Conservation (phyloP, 2,797 vertebrate genomes). For the Characodon lateralis region DNA sequence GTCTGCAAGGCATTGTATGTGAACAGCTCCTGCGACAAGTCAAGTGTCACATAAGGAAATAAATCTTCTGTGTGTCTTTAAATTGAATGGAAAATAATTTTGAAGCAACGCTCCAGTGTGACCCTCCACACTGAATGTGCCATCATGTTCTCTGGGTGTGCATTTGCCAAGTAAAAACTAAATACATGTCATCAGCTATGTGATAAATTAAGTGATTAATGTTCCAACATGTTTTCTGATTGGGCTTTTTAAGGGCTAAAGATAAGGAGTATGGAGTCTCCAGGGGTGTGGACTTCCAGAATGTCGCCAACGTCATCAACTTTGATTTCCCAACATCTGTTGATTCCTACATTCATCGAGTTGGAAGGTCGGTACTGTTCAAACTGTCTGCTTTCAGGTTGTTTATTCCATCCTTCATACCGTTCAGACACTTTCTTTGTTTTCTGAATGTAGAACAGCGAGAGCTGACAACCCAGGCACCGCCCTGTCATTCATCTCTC, state of each 20-base stretch:
- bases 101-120: too few species aligned
- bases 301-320: slow-evolving; percentile 89
- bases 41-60: too few species aligned
- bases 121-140: too few species aligned
- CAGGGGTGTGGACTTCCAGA: slow-evolving; percentile 93
- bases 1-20: too few species aligned
- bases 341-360: slow-evolving; percentile 91
- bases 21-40: too few species aligned
- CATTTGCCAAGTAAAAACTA: too few species aligned
- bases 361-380: slow-evolving; percentile 83
- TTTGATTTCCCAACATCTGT: slow-evolving; percentile 88
- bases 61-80: too few species aligned
- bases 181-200: too few species aligned
- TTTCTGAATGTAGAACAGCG: slow-evolving; percentile 81
- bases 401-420: background rate
- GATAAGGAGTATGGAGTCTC: slow-evolving; percentile 90
- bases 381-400: background rate
- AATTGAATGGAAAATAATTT: too few species aligned
- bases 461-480: slow-evolving; percentile 89
- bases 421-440: background rate
- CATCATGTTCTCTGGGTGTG: too few species aligned
- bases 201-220: background rate
- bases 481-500: slow-evolving; percentile 86
- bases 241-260: slow-evolving; percentile 69
- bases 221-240: background rate